Evolutionary conservation across 1,140 invertebrate genomes (phyloP).

Genomic region (Metopolophium dirhodum): DNA sequence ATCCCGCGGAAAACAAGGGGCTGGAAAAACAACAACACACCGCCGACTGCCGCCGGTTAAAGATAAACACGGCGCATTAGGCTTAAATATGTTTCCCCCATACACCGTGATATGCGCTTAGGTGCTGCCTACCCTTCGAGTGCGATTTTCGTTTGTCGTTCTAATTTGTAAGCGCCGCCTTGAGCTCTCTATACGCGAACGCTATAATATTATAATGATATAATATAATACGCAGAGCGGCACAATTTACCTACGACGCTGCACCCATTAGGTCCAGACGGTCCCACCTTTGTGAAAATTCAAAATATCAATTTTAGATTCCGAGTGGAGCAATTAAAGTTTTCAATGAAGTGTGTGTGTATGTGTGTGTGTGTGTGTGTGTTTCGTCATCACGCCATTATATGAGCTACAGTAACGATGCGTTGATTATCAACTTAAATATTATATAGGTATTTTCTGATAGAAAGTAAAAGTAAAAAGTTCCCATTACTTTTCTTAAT

Average conservation of each 20-base stretch:
- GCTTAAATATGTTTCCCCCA: conserved; percentile 28
- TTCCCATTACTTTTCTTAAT: no score
- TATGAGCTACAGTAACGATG: no score
- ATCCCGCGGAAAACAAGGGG: conserved; percentile 28
- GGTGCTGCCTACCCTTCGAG: neutral
- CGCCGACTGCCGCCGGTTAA: neutral
- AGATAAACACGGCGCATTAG: conserved; percentile 40
- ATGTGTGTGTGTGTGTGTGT: neutral
- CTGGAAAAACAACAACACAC: conserved; percentile 54
- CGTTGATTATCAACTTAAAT: no score
- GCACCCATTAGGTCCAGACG: neutral
- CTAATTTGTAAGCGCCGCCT: conserved; percentile 14
- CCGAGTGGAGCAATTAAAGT: neutral
- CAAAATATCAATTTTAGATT: neutral
- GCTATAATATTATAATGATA: neutral
- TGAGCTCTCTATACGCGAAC: neutral
- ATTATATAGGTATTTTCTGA: no score
- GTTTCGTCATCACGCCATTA: no score
- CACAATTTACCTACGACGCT: no score
- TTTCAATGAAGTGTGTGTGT: neutral
- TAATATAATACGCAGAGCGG: no score
- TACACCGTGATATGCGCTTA: neutral
- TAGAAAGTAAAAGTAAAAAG: no score
- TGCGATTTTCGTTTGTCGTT: conserved; percentile 29
- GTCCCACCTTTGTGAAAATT: no score